Conservation (phyloP, 1,140 invertebrate species). For the Drosophila oshimai region DNA sequence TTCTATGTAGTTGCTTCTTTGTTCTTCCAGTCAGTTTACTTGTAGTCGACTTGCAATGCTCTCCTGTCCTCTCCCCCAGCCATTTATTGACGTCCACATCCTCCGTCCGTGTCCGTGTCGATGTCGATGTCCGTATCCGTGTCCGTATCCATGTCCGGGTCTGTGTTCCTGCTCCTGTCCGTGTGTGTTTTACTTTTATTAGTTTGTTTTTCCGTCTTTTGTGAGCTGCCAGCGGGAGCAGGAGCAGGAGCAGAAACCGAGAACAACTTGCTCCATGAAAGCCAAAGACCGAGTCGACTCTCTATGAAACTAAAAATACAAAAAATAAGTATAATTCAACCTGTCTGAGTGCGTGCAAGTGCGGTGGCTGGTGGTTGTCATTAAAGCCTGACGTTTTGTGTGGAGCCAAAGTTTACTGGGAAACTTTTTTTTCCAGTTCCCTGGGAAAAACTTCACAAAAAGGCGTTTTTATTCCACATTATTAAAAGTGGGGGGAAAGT, state of each 20-base stretch:
- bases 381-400: conserved; percentile 54
- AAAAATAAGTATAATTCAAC: conserved; percentile 50
- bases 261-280: conserved; percentile 55
- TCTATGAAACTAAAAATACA: conserved; percentile 31
- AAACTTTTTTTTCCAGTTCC: conserved; percentile 43
- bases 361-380: conserved; percentile 30
- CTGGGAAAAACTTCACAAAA: conserved; percentile 26
- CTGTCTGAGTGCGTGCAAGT: conserved; percentile 32
- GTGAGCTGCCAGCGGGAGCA: conserved; percentile 7
- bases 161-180: conserved; percentile 25
- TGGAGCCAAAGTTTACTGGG: conserved; percentile 48
- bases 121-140: conserved; percentile 2
- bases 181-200: conserved; percentile 68
- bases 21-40: conserved; percentile 25
- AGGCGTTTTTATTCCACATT: conserved; percentile 45
- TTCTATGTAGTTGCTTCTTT: conserved; percentile 19
- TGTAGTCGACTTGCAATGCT: conserved; percentile 29
- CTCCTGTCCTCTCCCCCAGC: not conserved
- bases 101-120: conserved; percentile 27
- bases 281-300: conserved; percentile 48
- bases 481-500: conserved; percentile 30
- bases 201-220: conserved; percentile 63
- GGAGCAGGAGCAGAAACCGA: not conserved
- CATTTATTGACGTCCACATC: conserved; percentile 28
- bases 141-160: conserved; percentile 33